Percentiles rank a stretch among this genome's conserved stretches.
These are phyloP conservation scores for Thera obeliscata DNA, from an alignment of 2,888 invertebrate species.

Conservation along the genomic window DNA sequence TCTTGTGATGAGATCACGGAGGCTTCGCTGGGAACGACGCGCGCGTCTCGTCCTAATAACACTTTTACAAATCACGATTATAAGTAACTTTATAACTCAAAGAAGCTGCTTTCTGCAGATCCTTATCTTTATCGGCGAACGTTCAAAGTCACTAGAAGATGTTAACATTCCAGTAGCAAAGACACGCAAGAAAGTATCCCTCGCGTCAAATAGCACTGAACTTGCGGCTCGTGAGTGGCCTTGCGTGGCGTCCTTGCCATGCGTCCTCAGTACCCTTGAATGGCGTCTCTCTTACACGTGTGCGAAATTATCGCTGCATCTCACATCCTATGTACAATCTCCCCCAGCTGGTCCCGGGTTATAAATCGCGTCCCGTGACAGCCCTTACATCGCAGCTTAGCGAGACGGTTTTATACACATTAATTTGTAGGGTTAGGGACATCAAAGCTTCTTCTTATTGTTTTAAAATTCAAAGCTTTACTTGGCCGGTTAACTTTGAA, in stretches of 20 bases:
- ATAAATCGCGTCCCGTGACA: slow-evolving; percentile 75
- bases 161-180: slow-evolving; percentile 24
- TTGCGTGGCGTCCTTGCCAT: slow-evolving; percentile 77
- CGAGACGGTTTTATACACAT: slow-evolving; percentile 63
- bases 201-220: slow-evolving; percentile 20
- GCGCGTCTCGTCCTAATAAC: slow-evolving; percentile 10
- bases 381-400: slow-evolving; percentile 63
- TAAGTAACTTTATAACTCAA: slow-evolving; percentile 12
- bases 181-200: slow-evolving; percentile 23
- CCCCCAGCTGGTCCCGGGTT: slow-evolving; percentile 65
- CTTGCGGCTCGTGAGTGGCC: slow-evolving; percentile 69
- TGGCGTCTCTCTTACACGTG: slow-evolving; percentile 54
- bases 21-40: slow-evolving; percentile 33
- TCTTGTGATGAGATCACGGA: slow-evolving; percentile 39
- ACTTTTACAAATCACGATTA: slow-evolving; percentile 17
- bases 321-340: slow-evolving; percentile 44
- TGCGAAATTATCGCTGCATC: slow-evolving; percentile 49
- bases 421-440: slow-evolving; percentile 44
- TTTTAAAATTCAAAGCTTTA: slow-evolving; percentile 20
- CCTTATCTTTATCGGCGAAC: slow-evolving; percentile 12
- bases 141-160: slow-evolving; percentile 11
- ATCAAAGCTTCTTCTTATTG: background rate
- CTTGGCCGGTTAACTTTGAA: slow-evolving; percentile 1
- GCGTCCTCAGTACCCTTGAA: slow-evolving; percentile 59
- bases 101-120: slow-evolving; percentile 13